Conservation (phyloP, 2,797 vertebrate species). For the Choloepus didactylus region DNA sequence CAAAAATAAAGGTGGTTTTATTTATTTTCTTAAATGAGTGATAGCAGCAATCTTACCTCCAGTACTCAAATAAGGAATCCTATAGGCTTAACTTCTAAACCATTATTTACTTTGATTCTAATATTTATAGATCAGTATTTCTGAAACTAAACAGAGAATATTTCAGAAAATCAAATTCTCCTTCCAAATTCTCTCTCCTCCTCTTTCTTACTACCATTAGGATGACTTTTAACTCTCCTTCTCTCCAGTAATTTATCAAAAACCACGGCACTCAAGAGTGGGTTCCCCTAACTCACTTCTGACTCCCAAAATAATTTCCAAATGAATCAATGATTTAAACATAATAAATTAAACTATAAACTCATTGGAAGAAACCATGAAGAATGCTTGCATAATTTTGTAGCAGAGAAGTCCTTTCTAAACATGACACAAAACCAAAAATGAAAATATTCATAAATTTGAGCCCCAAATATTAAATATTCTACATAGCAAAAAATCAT, state of each 20-base stretch:
- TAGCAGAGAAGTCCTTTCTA: constrained; percentile 29
- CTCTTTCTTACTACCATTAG: not conserved
- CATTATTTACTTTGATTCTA: not conserved
- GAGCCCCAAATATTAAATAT: constrained; percentile 46
- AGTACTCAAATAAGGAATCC: not conserved
- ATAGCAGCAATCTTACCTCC: not conserved
- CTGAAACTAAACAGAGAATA: not conserved
- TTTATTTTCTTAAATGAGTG: not conserved
- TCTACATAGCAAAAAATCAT: constrained; percentile 2
- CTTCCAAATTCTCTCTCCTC: not conserved
- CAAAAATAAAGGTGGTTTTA: not conserved
- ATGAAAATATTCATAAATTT: constrained; percentile 46
- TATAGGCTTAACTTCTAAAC: not conserved
- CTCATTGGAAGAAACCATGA: constrained; percentile 29
- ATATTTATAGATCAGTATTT: not conserved
- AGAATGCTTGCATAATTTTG: constrained; percentile 29
- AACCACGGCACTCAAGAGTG: not conserved
- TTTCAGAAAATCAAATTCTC: constrained; percentile 7
- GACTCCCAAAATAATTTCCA: constrained; percentile 14
- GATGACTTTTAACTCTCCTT: not conserved
- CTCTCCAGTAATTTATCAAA: not conserved
- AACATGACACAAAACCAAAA: constrained; percentile 5
- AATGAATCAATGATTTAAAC: not conserved
- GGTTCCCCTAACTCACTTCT: not conserved
- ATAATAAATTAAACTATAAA: constrained; percentile 14